phyloP scores from a whole-genome alignment of 2,888 invertebrate species.

The Agrotis segetum region DNA sequence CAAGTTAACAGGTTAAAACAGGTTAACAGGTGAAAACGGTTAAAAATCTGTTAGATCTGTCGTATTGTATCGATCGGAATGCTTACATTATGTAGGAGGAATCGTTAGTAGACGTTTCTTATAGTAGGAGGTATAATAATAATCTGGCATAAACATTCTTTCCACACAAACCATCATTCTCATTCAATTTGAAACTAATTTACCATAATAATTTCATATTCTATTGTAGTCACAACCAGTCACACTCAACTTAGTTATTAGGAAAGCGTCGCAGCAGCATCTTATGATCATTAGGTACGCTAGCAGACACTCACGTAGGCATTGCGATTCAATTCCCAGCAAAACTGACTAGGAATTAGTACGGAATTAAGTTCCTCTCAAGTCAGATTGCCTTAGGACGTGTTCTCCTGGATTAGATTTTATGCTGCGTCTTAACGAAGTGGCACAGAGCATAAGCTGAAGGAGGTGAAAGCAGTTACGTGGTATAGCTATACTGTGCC shows the following conservation, averaged over 20 bases:
- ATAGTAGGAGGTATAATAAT: too few species aligned
- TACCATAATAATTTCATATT: slow-evolving; percentile 6
- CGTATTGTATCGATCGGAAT: too few species aligned
- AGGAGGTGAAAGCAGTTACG: not conserved
- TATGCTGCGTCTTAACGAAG: slow-evolving; percentile 76
- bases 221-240: not conserved
- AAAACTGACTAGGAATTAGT: slow-evolving; percentile 77
- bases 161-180: not conserved
- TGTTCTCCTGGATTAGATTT: slow-evolving; percentile 77
- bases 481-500: not conserved
- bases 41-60: too few species aligned
- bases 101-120: too few species aligned
- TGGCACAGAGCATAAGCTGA: slow-evolving; percentile 30
- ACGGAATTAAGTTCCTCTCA: slow-evolving; percentile 78
- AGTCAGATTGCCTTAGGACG: slow-evolving; percentile 77
- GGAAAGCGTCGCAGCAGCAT: slow-evolving; percentile 14
- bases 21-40: too few species aligned
- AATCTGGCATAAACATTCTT: not conserved
- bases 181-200: not conserved
- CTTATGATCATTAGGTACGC: slow-evolving; percentile 39
- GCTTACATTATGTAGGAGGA: too few species aligned
- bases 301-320: slow-evolving; percentile 53
- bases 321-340: slow-evolving; percentile 73
- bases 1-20: too few species aligned
- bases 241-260: not conserved